Conservation (phyloP, 2,797 vertebrate genomes). For the Argentina silus region DNA sequence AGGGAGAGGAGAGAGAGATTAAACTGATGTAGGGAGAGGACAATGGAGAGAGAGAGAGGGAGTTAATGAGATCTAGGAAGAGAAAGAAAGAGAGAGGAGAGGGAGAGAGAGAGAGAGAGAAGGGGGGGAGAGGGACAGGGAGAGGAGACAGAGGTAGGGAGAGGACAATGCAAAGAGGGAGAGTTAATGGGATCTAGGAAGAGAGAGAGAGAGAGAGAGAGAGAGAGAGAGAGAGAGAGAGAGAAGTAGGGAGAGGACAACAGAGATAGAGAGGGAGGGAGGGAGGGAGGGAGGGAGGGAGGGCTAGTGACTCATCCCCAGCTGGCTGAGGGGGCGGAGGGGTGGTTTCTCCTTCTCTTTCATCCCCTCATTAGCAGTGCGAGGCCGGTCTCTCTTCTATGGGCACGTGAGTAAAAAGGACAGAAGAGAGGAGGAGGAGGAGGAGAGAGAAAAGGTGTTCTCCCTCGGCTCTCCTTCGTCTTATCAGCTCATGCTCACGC, state of each 20-base stretch:
- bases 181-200: background rate
- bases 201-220: background rate
- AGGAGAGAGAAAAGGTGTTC: too few species aligned
- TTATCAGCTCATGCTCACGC: background rate
- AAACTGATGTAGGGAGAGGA: too few species aligned
- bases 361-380: conserved; percentile 44
- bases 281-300: conserved; percentile 11
- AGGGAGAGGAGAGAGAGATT: background rate
- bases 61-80: background rate
- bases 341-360: conserved; percentile 26
- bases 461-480: background rate
- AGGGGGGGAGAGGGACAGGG: background rate
- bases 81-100: background rate
- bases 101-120: background rate
- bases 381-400: conserved; percentile 12
- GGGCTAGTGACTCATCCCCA: conserved; percentile 34
- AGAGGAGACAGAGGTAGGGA: conserved; percentile 7
- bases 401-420: conserved; percentile 20
- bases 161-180: background rate
- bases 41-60: too few species aligned
- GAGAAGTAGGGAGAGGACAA: too few species aligned
- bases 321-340: conserved; percentile 4
- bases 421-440: conserved; percentile 28
- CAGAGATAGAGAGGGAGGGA: too few species aligned
- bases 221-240: conserved; percentile 13